These are phyloP conservation scores for Dermochelys coriacea DNA, from an alignment of 2,797 vertebrate species.

Conservation along the genomic window DNA sequence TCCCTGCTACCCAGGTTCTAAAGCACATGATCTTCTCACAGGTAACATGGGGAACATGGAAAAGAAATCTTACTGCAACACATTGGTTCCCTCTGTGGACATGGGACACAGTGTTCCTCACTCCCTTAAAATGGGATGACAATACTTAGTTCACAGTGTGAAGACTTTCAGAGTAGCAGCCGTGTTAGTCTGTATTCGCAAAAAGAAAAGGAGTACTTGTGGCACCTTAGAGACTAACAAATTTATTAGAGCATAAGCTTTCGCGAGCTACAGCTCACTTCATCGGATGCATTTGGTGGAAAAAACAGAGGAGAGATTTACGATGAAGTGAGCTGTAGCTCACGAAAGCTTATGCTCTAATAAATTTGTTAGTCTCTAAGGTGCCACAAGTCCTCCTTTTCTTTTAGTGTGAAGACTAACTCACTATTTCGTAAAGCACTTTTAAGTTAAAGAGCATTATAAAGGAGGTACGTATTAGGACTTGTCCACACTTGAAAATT, in stretches of 20 bases:
- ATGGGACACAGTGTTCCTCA: neutral
- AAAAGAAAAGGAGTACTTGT: too few species aligned
- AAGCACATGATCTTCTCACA: neutral
- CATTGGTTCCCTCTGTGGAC: neutral
- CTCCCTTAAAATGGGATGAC: neutral
- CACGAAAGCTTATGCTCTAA: too few species aligned
- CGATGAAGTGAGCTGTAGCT: too few species aligned
- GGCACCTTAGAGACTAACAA: too few species aligned
- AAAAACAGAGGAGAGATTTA: too few species aligned
- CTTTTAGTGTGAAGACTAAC: neutral
- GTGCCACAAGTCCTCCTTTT: too few species aligned
- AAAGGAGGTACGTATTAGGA: neutral
- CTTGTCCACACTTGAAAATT: neutral
- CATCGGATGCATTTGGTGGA: too few species aligned
- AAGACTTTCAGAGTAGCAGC: too few species aligned
- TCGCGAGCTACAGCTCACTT: too few species aligned
- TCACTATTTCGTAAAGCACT: neutral
- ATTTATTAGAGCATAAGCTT: too few species aligned
- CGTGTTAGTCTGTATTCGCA: too few species aligned
- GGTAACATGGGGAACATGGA: neutral
- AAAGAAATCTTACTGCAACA: neutral
- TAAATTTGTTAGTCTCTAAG: too few species aligned
- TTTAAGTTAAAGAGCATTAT: neutral
- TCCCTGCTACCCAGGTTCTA: neutral
- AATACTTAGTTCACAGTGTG: neutral